Evolutionary conservation across 92 coral and sea anemone species (phyloP).

Genomic region (Phenganax marumi): DNA sequence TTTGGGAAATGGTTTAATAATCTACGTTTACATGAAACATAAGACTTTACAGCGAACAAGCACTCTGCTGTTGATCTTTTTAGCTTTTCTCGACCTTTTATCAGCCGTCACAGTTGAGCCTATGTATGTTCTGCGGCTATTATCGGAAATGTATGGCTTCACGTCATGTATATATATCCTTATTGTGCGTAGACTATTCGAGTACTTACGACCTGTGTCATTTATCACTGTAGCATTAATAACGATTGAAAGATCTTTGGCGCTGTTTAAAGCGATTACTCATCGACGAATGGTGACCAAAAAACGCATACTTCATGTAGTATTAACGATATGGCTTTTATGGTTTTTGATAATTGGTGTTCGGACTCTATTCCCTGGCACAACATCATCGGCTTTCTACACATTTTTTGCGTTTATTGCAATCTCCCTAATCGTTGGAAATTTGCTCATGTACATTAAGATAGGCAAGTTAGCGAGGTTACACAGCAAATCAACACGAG

Average conservation of each 20-base stretch:
- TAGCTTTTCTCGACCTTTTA: slow-evolving; percentile 18
- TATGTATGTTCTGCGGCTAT: slow-evolving; percentile 13
- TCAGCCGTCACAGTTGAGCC: slow-evolving; percentile 10
- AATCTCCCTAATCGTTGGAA: slow-evolving; percentile 10
- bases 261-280: slow-evolving; percentile 13
- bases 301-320: slow-evolving; percentile 7
- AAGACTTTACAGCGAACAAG: no score
- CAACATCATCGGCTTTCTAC: background rate
- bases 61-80: background rate
- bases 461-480: slow-evolving; percentile 23
- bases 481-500: slow-evolving; percentile 3
- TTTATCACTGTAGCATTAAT: slow-evolving; percentile 28
- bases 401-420: slow-evolving; percentile 4
- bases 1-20: no score
- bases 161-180: slow-evolving; percentile 22
- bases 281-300: slow-evolving; percentile 25
- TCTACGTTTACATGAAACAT: no score
- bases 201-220: slow-evolving; percentile 38
- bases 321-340: background rate
- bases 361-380: slow-evolving; percentile 3
- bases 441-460: slow-evolving; percentile 3
- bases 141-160: slow-evolving; percentile 28
- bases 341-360: slow-evolving; percentile 19
- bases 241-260: slow-evolving; percentile 25
- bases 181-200: slow-evolving; percentile 28